Evolutionary conservation across 2,797 vertebrate genomes (phyloP), one percentile per base, ranked within the genome.

Genomic region (Trachurus trachurus): DNA sequence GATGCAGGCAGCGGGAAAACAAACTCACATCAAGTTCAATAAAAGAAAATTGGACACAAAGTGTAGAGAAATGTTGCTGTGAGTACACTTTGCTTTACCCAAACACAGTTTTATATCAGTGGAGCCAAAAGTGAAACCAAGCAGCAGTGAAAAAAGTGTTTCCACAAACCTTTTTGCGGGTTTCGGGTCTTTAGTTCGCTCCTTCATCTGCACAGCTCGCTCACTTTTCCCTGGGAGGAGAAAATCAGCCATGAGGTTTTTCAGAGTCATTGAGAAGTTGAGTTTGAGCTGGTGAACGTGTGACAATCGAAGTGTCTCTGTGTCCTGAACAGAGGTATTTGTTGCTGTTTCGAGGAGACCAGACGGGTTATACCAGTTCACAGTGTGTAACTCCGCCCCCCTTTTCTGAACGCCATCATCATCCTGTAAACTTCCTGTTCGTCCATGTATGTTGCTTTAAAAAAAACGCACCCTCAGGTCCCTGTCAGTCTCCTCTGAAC

Each of bases 91-190:
- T 17, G 6, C 16, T 45, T 19, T 3, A 7, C 16, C 44, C 16
- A 47, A 47, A 12, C 45, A 47, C 16, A 47, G 6, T 2, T 47
- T 47, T 47, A 47, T 47, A 2, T 49, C 17, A 19, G 45, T 9
- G 7, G 45, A 19, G 45, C 19, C 16, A 49, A 49, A 49, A 49
- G 19, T 19, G 19, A 49, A 17, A 49, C 8, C 7, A 37, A 37
- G 34, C 34, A 37, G 34, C 34, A 37, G 34, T 37, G 1, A 37
- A 37, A 37, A 8, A 37, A 21, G 37, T 4, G 10, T 42, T 66
- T 65, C 17, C 10, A 78, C 84, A 53, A 1, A 93, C 91, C 85
- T 90, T 80, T 89, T 87, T 0, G 78, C 26, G 57, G 76, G 9
- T 82, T 89, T 88, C 1, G 50, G 9, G n/a, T 47, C 52, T 74